These are phyloP conservation scores for Buceros bicornis DNA, from an alignment of 2,797 vertebrate genomes.

Conservation along the genomic window DNA sequence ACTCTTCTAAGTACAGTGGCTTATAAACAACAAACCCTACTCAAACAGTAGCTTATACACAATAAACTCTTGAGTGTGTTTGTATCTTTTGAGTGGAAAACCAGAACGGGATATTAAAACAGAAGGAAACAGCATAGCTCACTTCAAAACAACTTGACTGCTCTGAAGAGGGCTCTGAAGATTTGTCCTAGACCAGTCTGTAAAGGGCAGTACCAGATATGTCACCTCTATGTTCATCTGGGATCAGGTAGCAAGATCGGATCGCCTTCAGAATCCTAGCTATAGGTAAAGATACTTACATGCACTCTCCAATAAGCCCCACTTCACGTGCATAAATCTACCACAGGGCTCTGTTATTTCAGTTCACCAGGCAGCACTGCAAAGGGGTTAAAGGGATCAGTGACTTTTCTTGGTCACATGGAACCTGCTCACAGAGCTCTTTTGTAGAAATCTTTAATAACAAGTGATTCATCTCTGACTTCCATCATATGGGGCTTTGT, in stretches of 20 bases:
- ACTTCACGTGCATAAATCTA: not conserved
- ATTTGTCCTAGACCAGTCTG: not conserved
- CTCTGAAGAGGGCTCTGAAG: not conserved
- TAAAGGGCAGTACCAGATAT: not conserved
- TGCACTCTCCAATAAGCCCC: accelerated
- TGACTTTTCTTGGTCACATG: not conserved
- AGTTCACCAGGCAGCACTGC: not conserved
- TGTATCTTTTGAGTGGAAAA: not conserved
- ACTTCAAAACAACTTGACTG: not conserved
- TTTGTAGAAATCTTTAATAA: not conserved
- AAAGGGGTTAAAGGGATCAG: not conserved
- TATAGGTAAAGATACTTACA: not conserved
- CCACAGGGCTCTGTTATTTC: not conserved
- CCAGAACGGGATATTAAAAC: not conserved
- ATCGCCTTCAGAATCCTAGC: not conserved
- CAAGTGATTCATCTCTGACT: not conserved
- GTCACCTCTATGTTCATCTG: not conserved
- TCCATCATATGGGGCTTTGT: not conserved
- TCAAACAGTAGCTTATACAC: not conserved
- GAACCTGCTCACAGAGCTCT: not conserved
- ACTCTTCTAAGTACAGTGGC: not conserved
- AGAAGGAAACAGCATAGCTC: not conserved
- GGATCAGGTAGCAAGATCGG: not conserved
- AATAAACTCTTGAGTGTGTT: not conserved
- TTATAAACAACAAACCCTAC: not conserved